Evolutionary conservation across 2,113 vertebrate species (phyloP), one percentile per base, ranked within the genome.

Genomic region (Phocoena sinus): DNA sequence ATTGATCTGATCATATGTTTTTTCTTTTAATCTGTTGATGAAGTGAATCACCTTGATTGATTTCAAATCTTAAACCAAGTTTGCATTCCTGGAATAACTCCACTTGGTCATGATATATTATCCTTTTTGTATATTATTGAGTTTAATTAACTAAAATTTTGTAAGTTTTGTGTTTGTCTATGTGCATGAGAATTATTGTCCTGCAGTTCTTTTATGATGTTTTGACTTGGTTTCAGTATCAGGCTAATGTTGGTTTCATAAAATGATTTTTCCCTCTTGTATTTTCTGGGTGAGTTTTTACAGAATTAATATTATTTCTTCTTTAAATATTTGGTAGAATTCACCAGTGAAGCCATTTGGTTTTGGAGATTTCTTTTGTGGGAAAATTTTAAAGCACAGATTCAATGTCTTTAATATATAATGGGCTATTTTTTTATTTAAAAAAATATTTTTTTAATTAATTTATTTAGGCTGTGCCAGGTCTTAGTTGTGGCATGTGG

Each of bases 51-150:
- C 58, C 14, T 70, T 87, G 58, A 70, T 77, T 90, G 44, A 58
- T 82, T 93, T 96, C 87, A 83, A 31, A 33, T 96, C 33, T 79
- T 36, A 91, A 84, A n/a, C n/a, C 28, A 73, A n/a, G 68, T 81
- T 62, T 95, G 17, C n/a, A 70, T 88, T 91, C 25, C 38, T 95
- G 17, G 76, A 91, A 76, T 93, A 81, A 86, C 1, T 4, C 25
- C 25, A 77, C 12, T 68, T 88, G 25, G 11, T 73, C 9, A 25
- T 85, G 44, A 25, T 95, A 3, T 87, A 65, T 44, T 76, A 63
- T 86, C 25, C 41, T 58, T 81, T 73, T 68, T 65, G 25, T 63
- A 73, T 74, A 71, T 71, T 93, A 36, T 11, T 81, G 84, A 9
- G 10, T 83, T 91, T 36, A 73, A 1, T 68, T 91, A 77, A 67